Evolutionary conservation across 1,140 invertebrate species (phyloP), one percentile per base, ranked within the genome.

Genomic region (Calliopsis andreniformis): DNA sequence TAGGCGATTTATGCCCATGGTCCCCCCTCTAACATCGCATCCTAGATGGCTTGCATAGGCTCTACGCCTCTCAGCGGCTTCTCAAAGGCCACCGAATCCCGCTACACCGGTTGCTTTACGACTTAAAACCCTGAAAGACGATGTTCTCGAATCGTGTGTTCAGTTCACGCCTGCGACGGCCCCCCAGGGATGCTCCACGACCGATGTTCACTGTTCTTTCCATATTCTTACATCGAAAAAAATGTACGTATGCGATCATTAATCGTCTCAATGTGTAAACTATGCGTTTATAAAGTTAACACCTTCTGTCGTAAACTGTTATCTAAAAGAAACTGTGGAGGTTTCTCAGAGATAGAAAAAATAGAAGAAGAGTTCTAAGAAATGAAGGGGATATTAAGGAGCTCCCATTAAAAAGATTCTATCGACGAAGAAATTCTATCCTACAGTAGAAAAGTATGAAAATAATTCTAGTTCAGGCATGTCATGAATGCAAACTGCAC

Each of bases 1-100:
- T 76, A 76, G 55, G 66, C 66, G 66, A 76, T 76, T 76, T 76
- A 76, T 76, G 55, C 45, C 39, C 55, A 25, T 12, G 25, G 23
- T 23, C 10, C 66, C 61, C 66, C 23, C 35, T 61, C 73, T 61
- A 76, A 61, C 66, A 70, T 76, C 55, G 73, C 70, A 55, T 70
- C 45, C 66, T 76, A 76, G 73, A 69, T 56, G 56, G 55, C 43
- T 58, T 42, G 64, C 56, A 76, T 56, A 70, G 58, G 45, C 66
- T 28, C n/a, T 75, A 35, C 51, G 71, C 51, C 63, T 67, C 63
- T 39, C 71, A 66, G 71, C 71, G 71, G 71, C 71, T 56, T 25
- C 71, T 67, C 71, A 75, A 75, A 75, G 71, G 71, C 71, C 71
- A 67, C 63, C 71, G 71, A 75, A 75, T 47, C 71, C 49, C 63